Evolutionary conservation across 2,113 vertebrate species (phyloP), one percentile per base, ranked within the genome.

Genomic region (Psilopsiagon aymara): DNA sequence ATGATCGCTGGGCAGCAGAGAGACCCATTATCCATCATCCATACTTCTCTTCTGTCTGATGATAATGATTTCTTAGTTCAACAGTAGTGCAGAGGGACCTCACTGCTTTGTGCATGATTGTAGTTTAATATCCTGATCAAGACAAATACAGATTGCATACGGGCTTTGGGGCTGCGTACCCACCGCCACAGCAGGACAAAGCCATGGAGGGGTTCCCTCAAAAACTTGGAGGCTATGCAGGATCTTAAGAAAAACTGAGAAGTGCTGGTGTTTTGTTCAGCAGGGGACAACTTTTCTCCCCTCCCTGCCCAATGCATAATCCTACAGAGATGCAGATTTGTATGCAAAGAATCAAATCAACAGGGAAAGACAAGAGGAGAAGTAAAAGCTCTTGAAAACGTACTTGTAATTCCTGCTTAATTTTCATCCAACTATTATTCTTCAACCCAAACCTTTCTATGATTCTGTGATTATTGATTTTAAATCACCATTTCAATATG

Each of bases 11-110:
- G 95, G 97, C 96, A 97, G 97, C 90, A 70, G 94, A 97, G 96
- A 98, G 97, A 97, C 95, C 98, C 98, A 98, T 98, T 98, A 98
- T 97, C 97, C 97, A 95, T 95, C 97, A 97, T 97, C 97, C 95
- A 74, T 92, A 92, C 95, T 96, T 95, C 95, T 96, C 94, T 80
- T 96, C 93, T 95, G 97, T 97, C 98, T 97, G 93, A 96, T 78
- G 92, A 93, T 97, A 98, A 98, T 95, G 97, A 98, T 98, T 97
- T 96, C 97, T 98, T 96, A 97, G 98, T 92, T 96, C 96, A 96
- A 90, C 71, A 93, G 86, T 75, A 94, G 94, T 92, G 92, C 86
- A 24, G 86, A 79, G 95, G 97, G 96, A 97, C 97, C 94, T 96
- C 84, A 47, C 94, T 91, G 98, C 97, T 97, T 95, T 94, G 95